Evolutionary conservation across 1,140 invertebrate genomes (phyloP).

Genomic region (Zaprionus africanus): DNA sequence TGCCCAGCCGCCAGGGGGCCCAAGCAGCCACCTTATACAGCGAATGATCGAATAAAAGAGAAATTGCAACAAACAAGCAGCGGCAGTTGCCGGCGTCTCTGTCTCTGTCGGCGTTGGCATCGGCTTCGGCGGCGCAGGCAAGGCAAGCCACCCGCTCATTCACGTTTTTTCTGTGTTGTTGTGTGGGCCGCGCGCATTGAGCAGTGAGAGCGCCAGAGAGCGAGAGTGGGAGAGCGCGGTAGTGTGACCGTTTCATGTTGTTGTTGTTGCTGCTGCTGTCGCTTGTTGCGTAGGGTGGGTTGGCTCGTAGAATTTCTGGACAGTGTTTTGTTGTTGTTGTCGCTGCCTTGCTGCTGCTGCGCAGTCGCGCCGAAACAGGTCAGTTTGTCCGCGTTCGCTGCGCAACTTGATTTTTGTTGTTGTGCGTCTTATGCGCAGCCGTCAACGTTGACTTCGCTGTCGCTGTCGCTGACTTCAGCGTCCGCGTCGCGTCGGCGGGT

Average conservation of each 20-base stretch:
- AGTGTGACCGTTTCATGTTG: conserved; percentile 15
- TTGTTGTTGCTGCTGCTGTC: conserved; percentile 20
- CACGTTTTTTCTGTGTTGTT: conserved; percentile 60
- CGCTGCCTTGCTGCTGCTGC: conserved; percentile 25
- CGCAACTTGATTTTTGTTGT: conserved; percentile 72
- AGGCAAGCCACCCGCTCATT: conserved; percentile 78
- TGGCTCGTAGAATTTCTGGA: conserved; percentile 71
- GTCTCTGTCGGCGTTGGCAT: conserved; percentile 28
- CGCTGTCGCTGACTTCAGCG: conserved; percentile 16
- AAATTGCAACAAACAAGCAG: conserved; percentile 76
- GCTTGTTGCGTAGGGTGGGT: conserved; percentile 67
- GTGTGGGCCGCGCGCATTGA: conserved; percentile 45
- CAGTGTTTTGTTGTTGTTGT: conserved; percentile 24
- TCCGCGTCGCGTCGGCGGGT: conserved; percentile 53
- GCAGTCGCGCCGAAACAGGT: conserved; percentile 69
- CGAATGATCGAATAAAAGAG: conserved; percentile 80
- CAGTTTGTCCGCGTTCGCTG: conserved; percentile 70
- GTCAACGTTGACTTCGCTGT: conserved; percentile 31
- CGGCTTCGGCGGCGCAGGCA: conserved; percentile 37
- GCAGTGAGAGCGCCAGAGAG: conserved; percentile 50
- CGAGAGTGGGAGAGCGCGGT: conserved; percentile 64
- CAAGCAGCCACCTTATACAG: conserved; percentile 71
- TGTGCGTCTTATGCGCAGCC: conserved; percentile 40
- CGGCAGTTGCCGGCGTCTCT: conserved; percentile 43
- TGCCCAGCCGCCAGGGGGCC: conserved; percentile 39